Percentiles rank a stretch among this genome's conserved stretches.
These are phyloP conservation scores for Xylophagus ater DNA, from an alignment of 2,888 invertebrate species.

Conservation along the genomic window DNA sequence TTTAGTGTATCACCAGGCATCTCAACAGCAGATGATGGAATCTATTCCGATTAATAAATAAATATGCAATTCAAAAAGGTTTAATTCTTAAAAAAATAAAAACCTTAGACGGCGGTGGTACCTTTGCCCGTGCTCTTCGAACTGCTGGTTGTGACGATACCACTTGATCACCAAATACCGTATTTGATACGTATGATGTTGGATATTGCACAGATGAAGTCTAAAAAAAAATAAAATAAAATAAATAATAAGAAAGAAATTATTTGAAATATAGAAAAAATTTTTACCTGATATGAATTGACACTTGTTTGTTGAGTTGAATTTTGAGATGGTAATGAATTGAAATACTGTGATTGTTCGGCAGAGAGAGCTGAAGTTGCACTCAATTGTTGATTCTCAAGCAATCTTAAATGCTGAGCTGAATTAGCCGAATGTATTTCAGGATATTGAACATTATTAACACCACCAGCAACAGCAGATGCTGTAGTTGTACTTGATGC, in stretches of 20 bases:
- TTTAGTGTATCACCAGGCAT: conserved; percentile 83
- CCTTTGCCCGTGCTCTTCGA: conserved; percentile 52
- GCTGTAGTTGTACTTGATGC: conserved; percentile 28
- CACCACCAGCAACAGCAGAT: conserved; percentile 24
- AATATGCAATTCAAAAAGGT: neutral
- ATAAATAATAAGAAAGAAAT: conserved; percentile 1
- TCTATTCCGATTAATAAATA: conserved; percentile 44
- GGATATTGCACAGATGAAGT: conserved; percentile 32
- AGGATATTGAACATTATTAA: conserved; percentile 28
- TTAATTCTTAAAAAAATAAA: neutral
- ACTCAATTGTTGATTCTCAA: conserved; percentile 42
- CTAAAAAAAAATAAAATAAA: conserved; percentile 20
- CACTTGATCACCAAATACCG: conserved; percentile 31
- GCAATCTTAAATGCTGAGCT: conserved; percentile 24
- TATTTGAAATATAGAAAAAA: neutral
- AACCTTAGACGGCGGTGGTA: conserved; percentile 78
- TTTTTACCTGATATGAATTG: conserved; percentile 16
- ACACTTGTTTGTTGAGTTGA: conserved; percentile 15
- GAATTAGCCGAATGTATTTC: conserved; percentile 38
- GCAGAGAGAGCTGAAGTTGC: conserved; percentile 47
- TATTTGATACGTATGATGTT: conserved; percentile 30
- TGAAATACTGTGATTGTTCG: conserved; percentile 54
- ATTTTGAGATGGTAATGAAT: conserved; percentile 37
- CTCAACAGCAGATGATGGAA: conserved; percentile 88
- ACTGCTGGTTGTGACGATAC: conserved; percentile 34